These are phyloP conservation scores for Dendrocopos noguchii DNA, from an alignment of 2,113 vertebrate species.

Conservation along the genomic window DNA sequence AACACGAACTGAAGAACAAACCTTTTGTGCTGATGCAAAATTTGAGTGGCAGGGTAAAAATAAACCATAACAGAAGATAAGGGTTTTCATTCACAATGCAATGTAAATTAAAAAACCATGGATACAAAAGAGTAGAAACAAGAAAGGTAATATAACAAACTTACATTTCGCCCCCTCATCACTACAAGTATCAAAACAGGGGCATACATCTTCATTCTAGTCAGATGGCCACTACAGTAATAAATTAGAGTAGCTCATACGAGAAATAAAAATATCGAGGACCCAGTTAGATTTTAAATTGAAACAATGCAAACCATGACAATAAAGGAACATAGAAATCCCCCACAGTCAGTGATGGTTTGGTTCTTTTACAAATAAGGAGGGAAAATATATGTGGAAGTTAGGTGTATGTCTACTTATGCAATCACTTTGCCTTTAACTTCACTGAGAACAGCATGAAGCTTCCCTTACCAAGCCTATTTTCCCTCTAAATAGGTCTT, in stretches of 20 bases:
- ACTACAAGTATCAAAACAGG: conserved; percentile 55
- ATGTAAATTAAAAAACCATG: conserved; percentile 65
- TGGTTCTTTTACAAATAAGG: neutral
- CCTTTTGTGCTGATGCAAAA: conserved; percentile 63
- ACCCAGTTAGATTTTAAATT: neutral
- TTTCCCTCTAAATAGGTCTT: conserved; percentile 55
- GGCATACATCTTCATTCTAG: conserved; percentile 58
- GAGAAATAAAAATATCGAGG: conserved; percentile 33
- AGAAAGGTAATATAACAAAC: conserved; percentile 64
- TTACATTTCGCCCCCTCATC: conserved; percentile 36
- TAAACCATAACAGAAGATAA: conserved; percentile 51
- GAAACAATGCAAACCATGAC: neutral
- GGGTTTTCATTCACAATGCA: conserved; percentile 60
- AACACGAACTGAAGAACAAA: conserved; percentile 63
- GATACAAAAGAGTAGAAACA: conserved; percentile 63
- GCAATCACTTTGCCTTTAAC: neutral
- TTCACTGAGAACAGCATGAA: conserved; percentile 1
- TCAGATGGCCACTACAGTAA: conserved; percentile 33
- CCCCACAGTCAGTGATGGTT: neutral
- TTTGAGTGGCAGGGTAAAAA: conserved; percentile 60
- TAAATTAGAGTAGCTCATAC: conserved; percentile 23
- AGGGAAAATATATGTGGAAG: neutral
- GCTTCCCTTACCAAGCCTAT: conserved; percentile 11
- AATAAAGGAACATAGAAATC: neutral
- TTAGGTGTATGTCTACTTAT: neutral